Conservation (phyloP, 1,140 invertebrate genomes). For the Drosophila obscura region DNA sequence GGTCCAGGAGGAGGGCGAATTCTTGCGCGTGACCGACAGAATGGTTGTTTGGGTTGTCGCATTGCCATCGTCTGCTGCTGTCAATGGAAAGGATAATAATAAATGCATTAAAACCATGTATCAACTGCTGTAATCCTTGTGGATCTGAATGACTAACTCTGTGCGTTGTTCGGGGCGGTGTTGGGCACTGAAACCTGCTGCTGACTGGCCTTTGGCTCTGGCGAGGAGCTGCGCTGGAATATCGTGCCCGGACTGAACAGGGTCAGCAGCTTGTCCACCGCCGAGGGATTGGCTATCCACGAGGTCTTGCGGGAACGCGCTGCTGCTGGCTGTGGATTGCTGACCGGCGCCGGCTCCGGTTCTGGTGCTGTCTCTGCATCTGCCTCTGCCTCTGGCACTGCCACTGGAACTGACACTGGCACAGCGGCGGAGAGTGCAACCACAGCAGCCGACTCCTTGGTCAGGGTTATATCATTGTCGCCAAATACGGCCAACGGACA, state of each 20-base stretch:
- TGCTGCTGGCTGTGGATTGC: constrained; percentile 17
- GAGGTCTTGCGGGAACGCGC: constrained; percentile 85
- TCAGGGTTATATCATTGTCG: constrained; percentile 80
- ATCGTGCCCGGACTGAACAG: constrained; percentile 85
- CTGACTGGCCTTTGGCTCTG: constrained; percentile 59
- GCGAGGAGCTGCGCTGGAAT: constrained; percentile 84
- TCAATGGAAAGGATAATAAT: constrained; percentile 1
- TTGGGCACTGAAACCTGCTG: neutral
- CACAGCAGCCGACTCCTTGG: constrained; percentile 66
- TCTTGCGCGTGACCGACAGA: constrained; percentile 39
- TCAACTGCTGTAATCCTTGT: neutral
- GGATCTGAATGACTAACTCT: constrained; percentile 36
- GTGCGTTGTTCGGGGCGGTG: constrained; percentile 48
- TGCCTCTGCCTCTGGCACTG: constrained; percentile 6
- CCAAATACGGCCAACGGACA: constrained; percentile 78
- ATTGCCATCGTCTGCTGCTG: constrained; percentile 26
- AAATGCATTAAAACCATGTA: neutral
- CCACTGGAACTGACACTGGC: neutral
- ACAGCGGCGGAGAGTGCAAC: constrained; percentile 54
- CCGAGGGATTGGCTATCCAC: constrained; percentile 85
- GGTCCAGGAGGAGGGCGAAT: constrained; percentile 39
- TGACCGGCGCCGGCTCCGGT: constrained; percentile 55
- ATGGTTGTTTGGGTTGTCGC: constrained; percentile 10
- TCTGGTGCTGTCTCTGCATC: constrained; percentile 13
- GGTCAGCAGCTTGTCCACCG: constrained; percentile 86